These are phyloP conservation scores for Stenurella melanura DNA, from an alignment of 2,888 invertebrate genomes.

Conservation along the genomic window DNA sequence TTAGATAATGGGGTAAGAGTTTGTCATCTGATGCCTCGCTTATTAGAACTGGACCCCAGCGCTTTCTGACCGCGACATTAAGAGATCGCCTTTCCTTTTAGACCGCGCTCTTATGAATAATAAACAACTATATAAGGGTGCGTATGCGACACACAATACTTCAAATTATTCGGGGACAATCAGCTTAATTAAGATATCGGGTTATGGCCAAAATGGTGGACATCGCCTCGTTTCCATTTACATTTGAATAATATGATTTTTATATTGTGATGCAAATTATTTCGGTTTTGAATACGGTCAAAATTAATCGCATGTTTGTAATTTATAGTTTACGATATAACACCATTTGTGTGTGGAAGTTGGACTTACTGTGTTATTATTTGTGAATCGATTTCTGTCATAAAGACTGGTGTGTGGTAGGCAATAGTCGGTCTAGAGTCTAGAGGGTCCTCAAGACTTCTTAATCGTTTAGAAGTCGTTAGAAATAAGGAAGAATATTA, in stretches of 20 bases:
- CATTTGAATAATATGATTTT: constrained; percentile 28
- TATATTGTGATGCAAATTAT: neutral
- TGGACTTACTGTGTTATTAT: too few relatives aligned
- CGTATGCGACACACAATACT: constrained; percentile 35
- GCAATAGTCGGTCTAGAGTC: too few relatives aligned
- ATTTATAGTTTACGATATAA: too few relatives aligned
- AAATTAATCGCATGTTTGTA: too few relatives aligned
- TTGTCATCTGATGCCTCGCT: constrained; percentile 61
- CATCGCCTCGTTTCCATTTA: constrained; percentile 2
- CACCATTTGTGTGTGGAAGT: too few relatives aligned
- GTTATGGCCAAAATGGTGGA: constrained; percentile 25
- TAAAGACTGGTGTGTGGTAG: too few relatives aligned
- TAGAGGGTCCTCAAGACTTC: too few relatives aligned
- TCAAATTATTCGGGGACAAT: constrained; percentile 18
- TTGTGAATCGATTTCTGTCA: too few relatives aligned
- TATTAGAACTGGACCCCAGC: constrained; percentile 54
- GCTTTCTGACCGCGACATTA: constrained; percentile 65
- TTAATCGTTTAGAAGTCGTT: too few relatives aligned
- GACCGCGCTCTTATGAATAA: constrained; percentile 63
- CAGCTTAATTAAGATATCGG: constrained; percentile 38
- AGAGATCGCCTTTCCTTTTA: constrained; percentile 67
- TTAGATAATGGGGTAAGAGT: constrained; percentile 67
- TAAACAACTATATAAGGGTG: constrained; percentile 57
- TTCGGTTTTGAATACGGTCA: too few relatives aligned
- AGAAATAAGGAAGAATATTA: too few relatives aligned